Conservation (phyloP, 2,888 invertebrate genomes). For the Cinara cedri region DNA sequence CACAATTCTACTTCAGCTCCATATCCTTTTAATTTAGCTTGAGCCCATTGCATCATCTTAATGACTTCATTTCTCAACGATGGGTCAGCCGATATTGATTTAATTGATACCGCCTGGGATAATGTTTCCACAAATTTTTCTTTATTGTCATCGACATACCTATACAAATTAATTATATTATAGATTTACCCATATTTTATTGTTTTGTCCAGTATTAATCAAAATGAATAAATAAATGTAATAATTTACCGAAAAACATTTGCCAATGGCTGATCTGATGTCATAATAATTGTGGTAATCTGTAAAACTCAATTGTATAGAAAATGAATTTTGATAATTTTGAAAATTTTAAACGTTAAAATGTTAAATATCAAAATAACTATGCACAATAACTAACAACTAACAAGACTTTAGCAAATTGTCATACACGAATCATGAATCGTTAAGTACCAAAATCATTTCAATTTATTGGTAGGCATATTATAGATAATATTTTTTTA, state of each 20-base stretch:
- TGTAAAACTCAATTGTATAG: no score
- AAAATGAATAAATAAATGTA: neutral
- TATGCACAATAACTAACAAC: no score
- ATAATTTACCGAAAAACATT: slow-evolving; percentile 8
- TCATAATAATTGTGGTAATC: neutral
- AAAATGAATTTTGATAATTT: no score
- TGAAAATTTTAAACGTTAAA: no score
- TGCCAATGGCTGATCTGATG: neutral
- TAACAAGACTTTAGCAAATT: no score
- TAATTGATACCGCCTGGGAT: slow-evolving; percentile 86
- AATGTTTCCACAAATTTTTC: slow-evolving; percentile 77
- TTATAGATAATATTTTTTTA: no score
- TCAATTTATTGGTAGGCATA: no score
- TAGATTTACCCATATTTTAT: no score
- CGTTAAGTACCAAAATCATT: no score
- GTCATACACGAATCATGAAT: no score
- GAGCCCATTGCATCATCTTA: slow-evolving; percentile 86
- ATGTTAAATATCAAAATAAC: no score
- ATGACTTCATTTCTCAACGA: slow-evolving; percentile 80
- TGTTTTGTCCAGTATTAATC: no score
- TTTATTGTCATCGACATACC: slow-evolving; percentile 81
- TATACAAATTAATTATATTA: slow-evolving; percentile 62
- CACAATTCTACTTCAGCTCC: slow-evolving; percentile 76
- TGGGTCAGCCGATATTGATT: slow-evolving; percentile 92
- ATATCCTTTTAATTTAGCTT: slow-evolving; percentile 71